Base-by-base conservation (phyloP, 2,797 vertebrate genomes). In the Steatocranus sp. region DNA sequence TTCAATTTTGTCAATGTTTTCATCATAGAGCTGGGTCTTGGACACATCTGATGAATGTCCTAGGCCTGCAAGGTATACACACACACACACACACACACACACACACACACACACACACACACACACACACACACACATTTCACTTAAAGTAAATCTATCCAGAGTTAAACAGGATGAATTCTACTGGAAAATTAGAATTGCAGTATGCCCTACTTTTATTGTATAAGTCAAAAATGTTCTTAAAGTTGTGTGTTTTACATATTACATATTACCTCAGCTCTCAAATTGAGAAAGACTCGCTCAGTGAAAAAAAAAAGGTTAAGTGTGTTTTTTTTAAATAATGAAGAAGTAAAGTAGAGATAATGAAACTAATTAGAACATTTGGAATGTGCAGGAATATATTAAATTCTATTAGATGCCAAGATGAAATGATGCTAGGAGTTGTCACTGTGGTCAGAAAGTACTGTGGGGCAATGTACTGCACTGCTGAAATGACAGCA, bases 1-100 rank as follows among this genome's bases (percentile, higher is more conserved):
- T 81, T 93, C 58, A 70, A 86, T 89, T 92, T 93, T 76, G 81
- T 89, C 83, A 91, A 90, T 85, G 86, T 83, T 76, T 68, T 70
- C 83, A 74, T 84, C 82, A 93, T 91, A 87, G 90, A 92, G 89
- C 84, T 58, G 46, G 41, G 73, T 49, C 48, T 79, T 61, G 80
- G 83, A 83, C 78, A 68, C 84, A 84, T 82, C 76, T 88, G 86
- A 92, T 89, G 41, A 87, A 93, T 90, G 82, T 38, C 27, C 18
- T 76, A 54, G 7, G 18, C 63, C 17, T 36, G 14, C 18, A 10
- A 61, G 18, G 10, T 36, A n/a, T 7, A 18, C 27, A 23, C 54
- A 76, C 32, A 46, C 14, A 6, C 9, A 56, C 76, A 1, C n/a
- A 2, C 5, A 0, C n/a, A 2, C n/a, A 1, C 10, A 4, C n/a